Evolutionary conservation across 2,888 invertebrate species (phyloP), one percentile per base, ranked within the genome.

Genomic region (Xanthia togata): DNA sequence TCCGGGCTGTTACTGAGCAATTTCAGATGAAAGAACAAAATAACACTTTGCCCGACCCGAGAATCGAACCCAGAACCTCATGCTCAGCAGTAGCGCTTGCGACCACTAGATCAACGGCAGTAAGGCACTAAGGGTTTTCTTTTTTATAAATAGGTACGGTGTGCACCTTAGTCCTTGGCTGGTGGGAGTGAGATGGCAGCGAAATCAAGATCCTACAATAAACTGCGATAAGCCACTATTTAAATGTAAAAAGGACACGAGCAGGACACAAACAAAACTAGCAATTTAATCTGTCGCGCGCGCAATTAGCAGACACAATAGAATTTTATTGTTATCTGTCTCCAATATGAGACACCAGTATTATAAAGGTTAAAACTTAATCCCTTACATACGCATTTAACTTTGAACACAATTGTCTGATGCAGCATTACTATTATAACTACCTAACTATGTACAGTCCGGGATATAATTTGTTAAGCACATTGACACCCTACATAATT

Each of bases 231-330:
- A 53, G n/a, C 38, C 17, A 68, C 11, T 35, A n/a, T 41, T 12
- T 17, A 60, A 59, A 59, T 31, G 17, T 31, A 35, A 44, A 70
- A 23, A 44, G 17, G 5, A 31, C 26, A 26, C 12, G 2, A 12
- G 12, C 20, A 14, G 26, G 35, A 71, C 23, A 31, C 31, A 53
- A 70, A 70, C 41, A 31, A 72, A 73, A 59, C 17, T 26, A 41
- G 23, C 2, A 59, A 73, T 73, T 73, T 50, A 23, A n/a, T n/a
- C n/a, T n/a, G n/a, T n/a, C n/a, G n/a, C n/a, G n/a, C n/a, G n/a
- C n/a, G n/a, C n/a, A n/a, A n/a, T n/a, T n/a, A n/a, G n/a, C n/a
- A n/a, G n/a, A n/a, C n/a, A n/a, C n/a, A n/a, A n/a, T n/a, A n/a
- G n/a, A n/a, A n/a, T n/a, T n/a, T n/a, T n/a, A n/a, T n/a, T n/a